These are phyloP conservation scores for Cotesia congregata DNA, from an alignment of 2,888 invertebrate species.

Conservation along the genomic window DNA sequence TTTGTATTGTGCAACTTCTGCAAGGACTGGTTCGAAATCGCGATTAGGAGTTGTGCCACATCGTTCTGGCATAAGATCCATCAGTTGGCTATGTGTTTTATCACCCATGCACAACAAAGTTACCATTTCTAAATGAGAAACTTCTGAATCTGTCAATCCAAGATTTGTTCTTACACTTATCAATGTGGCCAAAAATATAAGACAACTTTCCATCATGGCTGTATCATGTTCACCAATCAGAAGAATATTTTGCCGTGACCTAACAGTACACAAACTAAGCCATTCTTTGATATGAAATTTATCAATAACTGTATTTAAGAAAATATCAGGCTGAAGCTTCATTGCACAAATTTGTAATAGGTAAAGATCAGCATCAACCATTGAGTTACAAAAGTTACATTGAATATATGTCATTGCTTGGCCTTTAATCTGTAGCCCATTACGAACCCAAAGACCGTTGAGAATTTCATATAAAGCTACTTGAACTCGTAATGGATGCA, in stretches of 20 bases:
- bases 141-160: conserved; percentile 75
- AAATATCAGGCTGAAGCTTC: conserved; percentile 87
- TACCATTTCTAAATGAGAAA: conserved; percentile 91
- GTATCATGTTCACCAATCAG: conserved; percentile 87
- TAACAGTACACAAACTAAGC: conserved; percentile 82
- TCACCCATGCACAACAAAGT: conserved; percentile 93
- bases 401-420: conserved; percentile 99
- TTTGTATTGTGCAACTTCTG: conserved; percentile 87
- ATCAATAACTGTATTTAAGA: conserved; percentile 88
- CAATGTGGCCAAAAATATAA: conserved; percentile 91
- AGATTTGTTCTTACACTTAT: conserved; percentile 90
- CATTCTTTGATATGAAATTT: conserved; percentile 91
- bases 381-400: conserved; percentile 98
- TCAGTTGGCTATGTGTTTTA: conserved; percentile 94
- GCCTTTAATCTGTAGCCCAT: conserved; percentile 97
- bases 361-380: conserved; percentile 97
- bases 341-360: conserved; percentile 94
- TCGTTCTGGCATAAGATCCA: conserved; percentile 96
- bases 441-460: conserved; percentile 95
- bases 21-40: conserved; percentile 89
- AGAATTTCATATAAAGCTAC: conserved; percentile 96
- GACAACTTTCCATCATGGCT: conserved; percentile 91
- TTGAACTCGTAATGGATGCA: conserved; percentile 94
- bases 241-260: conserved; percentile 74
- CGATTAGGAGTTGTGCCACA: conserved; percentile 92